A percentile compares a stretch with the other conserved stretches of the same genome.
Evolutionary conservation across 2,888 invertebrate genomes (phyloP).

Genomic region (Dryocosmus kuriphilus): DNA sequence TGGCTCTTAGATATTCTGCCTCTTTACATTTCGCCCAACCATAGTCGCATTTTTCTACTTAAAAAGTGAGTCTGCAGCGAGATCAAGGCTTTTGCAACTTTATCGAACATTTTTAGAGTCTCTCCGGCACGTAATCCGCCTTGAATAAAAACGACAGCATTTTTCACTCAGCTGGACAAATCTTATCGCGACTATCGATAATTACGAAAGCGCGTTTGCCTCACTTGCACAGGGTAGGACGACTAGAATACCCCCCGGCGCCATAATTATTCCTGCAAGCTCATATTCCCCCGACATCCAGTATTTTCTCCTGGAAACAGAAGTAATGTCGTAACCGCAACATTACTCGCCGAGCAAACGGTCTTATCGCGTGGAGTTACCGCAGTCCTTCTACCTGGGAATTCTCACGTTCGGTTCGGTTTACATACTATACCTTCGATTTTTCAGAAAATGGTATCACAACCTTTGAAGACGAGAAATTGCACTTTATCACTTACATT

Average conservation of each 20-base stretch:
- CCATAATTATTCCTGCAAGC: conserved; percentile 33
- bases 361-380: conserved; percentile 29
- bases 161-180: conserved; percentile 35
- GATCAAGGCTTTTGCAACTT: not conserved
- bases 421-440: conserved; percentile 41
- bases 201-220: conserved; percentile 28
- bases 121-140: conserved; percentile 15
- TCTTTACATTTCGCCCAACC: not conserved
- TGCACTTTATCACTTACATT: not conserved
- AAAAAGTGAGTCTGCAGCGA: not conserved
- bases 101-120: conserved; percentile 24
- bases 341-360: conserved; percentile 34
- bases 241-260: conserved; percentile 19
- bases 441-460: not conserved
- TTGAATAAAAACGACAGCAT: conserved; percentile 8
- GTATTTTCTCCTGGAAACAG: conserved; percentile 36
- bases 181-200: conserved; percentile 35
- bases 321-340: conserved; percentile 37
- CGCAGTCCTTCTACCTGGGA: conserved; percentile 46
- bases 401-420: conserved; percentile 59
- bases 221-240: conserved; percentile 11
- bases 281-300: conserved; percentile 35
- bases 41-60: not conserved
- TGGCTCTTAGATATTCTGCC: not conserved
- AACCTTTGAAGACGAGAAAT: not conserved